Percentiles rank a stretch among this genome's conserved stretches.
Conservation (phyloP, 2,888 invertebrate species). For the Stegophylla sp. region DNA sequence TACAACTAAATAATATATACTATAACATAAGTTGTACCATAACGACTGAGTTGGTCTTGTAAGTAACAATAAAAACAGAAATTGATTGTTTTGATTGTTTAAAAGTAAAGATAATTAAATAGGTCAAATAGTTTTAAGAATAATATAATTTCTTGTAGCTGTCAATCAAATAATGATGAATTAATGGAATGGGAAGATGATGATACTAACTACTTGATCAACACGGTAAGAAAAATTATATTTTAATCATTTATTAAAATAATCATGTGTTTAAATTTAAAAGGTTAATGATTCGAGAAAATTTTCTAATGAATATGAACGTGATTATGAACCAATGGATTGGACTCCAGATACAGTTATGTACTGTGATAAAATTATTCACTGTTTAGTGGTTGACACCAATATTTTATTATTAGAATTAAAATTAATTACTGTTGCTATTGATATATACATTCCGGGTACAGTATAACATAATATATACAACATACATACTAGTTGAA, state of each 20-base stretch:
- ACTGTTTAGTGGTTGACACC: slow-evolving; percentile 49
- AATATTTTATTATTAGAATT: slow-evolving; percentile 41
- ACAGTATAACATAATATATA: no score
- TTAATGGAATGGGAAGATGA: slow-evolving; percentile 51
- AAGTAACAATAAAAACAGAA: no score
- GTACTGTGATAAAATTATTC: slow-evolving; percentile 29
- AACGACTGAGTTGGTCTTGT: no score
- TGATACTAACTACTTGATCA: slow-evolving; percentile 17
- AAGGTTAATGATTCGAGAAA: slow-evolving; percentile 46
- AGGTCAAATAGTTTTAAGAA: no score
- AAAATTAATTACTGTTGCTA: neutral
- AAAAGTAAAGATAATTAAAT: no score
- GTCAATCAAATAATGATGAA: slow-evolving; percentile 17
- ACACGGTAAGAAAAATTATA: slow-evolving; percentile 6
- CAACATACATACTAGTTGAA: neutral
- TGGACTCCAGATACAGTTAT: slow-evolving; percentile 46
- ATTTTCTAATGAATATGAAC: no score
- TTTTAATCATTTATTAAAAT: no score
- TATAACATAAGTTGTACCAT: no score
- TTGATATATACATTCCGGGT: slow-evolving; percentile 25
- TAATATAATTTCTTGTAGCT: slow-evolving; percentile 7
- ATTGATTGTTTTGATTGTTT: no score
- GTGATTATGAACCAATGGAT: slow-evolving; percentile 47
- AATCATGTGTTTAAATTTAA: slow-evolving; percentile 18
- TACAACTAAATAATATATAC: no score